phyloP scores from a whole-genome alignment of 1,140 invertebrate species.

The Trachelipus rathkii region DNA sequence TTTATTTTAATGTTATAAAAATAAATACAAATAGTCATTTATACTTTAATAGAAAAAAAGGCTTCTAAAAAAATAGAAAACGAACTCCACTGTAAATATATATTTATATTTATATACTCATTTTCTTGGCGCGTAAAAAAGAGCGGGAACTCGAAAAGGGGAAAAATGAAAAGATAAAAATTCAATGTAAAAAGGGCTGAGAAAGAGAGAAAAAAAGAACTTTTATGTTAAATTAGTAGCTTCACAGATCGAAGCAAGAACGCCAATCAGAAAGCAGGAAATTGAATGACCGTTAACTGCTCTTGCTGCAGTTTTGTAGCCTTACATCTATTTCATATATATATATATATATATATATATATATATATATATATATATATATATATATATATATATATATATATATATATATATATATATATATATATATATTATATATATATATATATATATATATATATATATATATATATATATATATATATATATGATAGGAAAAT shows the following conservation, averaged over 20 bases:
- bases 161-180: not conserved
- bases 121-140: not conserved
- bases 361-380: not conserved
- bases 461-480: not conserved
- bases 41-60: too few relatives aligned
- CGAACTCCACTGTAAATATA: too few relatives aligned
- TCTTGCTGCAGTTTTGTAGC: not conserved
- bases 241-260: not conserved
- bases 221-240: not conserved
- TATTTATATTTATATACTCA: not conserved
- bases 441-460: constrained; percentile 15
- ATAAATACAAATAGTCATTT: too few relatives aligned
- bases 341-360: not conserved
- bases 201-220: not conserved
- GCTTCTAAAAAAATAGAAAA: too few relatives aligned
- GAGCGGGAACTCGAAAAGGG: not conserved
- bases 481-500: too few relatives aligned
- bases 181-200: not conserved
- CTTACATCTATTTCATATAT: not conserved
- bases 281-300: not conserved
- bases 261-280: constrained; percentile 5
- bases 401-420: constrained; percentile 10
- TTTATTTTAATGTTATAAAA: too few relatives aligned
- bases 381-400: not conserved
- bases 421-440: constrained; percentile 11